Evolutionary conservation across 2,797 vertebrate species (phyloP), one percentile per base, ranked within the genome.

Genomic region (Chelonia mydas): DNA sequence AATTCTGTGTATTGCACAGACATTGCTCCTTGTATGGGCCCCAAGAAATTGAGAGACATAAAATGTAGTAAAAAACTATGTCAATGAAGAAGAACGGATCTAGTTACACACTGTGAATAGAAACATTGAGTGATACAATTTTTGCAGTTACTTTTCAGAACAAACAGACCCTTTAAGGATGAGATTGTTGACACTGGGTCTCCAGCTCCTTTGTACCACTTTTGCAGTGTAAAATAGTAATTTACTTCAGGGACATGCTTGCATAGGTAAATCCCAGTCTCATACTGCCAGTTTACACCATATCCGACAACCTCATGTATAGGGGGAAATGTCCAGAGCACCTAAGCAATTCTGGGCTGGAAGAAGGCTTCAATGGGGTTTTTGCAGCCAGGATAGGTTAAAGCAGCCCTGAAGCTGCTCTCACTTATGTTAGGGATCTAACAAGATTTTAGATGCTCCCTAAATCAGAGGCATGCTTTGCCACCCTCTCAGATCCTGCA

Each of bases 151-250:
- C 6, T 84, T 74, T 16, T 50, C 1, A 8, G n/a, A 89, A 89
- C 21, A 53, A n/a, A n/a, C 6, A 87, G 17, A 31, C 0, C 0
- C 0, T 49, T 37, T 54, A 59, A 84, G 90, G 81, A 74, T 78
- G 68, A 95, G 21, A 49, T 3, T 10, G 1, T 5, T 37, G 33
- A 8, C 61, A n/a, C 17, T 37, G 61, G 33, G 33, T 68, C 33
- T 68, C 61, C n/a, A 25, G 5, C 10, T 47, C n/a, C 89, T 84
- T 47, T 53, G n/a, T 57, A 54, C 31, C 53, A 91, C 7, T 37
- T 79, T 87, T 81, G 23, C 3, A 74, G 5, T 28, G 21, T 37
- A 53, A 3, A 82, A 50, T 1, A 55, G 12, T 1, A 80, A 50
- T 1, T 77, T 84, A n/a, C 85, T 61, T 37, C 45, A 31, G 33